Evolutionary conservation across 1,140 invertebrate species (phyloP).

Genomic region (Solen grandis): DNA sequence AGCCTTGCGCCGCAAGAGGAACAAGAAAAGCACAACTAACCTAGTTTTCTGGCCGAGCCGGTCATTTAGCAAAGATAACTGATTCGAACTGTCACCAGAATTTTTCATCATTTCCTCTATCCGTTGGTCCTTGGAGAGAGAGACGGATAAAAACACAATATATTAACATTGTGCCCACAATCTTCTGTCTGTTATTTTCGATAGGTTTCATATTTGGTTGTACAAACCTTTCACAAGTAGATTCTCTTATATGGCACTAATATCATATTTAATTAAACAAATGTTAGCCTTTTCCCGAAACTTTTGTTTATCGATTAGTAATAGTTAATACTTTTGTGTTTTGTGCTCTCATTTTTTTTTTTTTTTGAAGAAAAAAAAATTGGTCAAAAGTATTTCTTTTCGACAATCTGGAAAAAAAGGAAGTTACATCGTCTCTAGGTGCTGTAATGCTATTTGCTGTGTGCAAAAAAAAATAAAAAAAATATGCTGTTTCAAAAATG

Average conservation of each 20-base stretch:
- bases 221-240: not conserved
- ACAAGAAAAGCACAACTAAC: slow-evolving; percentile 70
- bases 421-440: slow-evolving; percentile 9
- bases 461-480: too few species aligned
- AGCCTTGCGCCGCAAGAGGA: too few species aligned
- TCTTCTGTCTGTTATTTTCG: not conserved
- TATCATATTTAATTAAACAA: not conserved
- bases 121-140: slow-evolving; percentile 72
- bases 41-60: slow-evolving; percentile 79
- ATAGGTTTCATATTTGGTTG: not conserved
- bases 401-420: not conserved
- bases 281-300: not conserved
- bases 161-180: slow-evolving; percentile 19
- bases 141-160: slow-evolving; percentile 49
- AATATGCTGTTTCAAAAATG: too few species aligned
- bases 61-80: slow-evolving; percentile 78
- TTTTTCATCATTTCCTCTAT: slow-evolving; percentile 80
- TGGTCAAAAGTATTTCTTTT: not conserved
- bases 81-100: slow-evolving; percentile 79
- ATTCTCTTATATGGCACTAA: not conserved
- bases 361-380: too few species aligned
- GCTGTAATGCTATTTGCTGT: not conserved
- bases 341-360: too few species aligned
- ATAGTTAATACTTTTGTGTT: not conserved
- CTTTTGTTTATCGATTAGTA: slow-evolving; percentile 2